These are phyloP conservation scores for Ornithoptera alexandrae DNA, from an alignment of 2,888 invertebrate species.

Conservation along the genomic window DNA sequence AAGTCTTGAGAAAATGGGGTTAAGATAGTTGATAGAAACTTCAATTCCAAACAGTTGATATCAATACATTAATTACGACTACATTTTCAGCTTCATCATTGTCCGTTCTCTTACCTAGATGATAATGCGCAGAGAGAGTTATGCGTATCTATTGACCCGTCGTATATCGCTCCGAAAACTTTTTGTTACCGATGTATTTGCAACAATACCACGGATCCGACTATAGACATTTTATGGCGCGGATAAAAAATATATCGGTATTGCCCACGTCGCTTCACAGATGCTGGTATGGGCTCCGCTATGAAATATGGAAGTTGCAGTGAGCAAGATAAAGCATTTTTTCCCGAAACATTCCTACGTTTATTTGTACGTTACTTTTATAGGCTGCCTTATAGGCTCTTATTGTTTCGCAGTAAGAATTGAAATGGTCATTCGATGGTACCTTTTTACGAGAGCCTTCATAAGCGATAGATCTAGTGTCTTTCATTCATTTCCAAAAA, in stretches of 20 bases:
- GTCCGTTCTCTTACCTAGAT: neutral
- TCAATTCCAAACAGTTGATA: neutral
- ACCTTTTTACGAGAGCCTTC: slow-evolving; percentile 2
- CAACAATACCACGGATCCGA: slow-evolving; percentile 32
- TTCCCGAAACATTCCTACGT: slow-evolving; percentile 14
- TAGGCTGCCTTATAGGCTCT: slow-evolving; percentile 15
- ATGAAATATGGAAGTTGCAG: slow-evolving; percentile 28
- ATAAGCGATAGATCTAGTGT: neutral
- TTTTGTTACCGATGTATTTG: slow-evolving; percentile 35
- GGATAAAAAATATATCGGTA: slow-evolving; percentile 30
- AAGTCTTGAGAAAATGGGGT: too few relatives aligned
- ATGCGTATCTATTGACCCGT: slow-evolving; percentile 29
- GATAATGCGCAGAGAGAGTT: slow-evolving; percentile 11
- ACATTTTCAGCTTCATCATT: neutral
- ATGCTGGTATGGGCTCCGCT: slow-evolving; percentile 19
- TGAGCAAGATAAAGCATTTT: slow-evolving; percentile 23
- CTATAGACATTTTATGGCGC: slow-evolving; percentile 34
- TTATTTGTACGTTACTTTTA: slow-evolving; percentile 25
- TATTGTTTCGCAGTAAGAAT: slow-evolving; percentile 22
- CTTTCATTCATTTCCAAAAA: neutral
- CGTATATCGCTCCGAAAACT: slow-evolving; percentile 7
- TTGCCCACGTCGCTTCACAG: slow-evolving; percentile 17
- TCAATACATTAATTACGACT: slow-evolving; percentile 3
- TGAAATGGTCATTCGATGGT: slow-evolving; percentile 17
- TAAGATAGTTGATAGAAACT: too few relatives aligned